These are phyloP conservation scores for Chanos chanos DNA, from an alignment of 2,797 vertebrate genomes.

Conservation along the genomic window DNA sequence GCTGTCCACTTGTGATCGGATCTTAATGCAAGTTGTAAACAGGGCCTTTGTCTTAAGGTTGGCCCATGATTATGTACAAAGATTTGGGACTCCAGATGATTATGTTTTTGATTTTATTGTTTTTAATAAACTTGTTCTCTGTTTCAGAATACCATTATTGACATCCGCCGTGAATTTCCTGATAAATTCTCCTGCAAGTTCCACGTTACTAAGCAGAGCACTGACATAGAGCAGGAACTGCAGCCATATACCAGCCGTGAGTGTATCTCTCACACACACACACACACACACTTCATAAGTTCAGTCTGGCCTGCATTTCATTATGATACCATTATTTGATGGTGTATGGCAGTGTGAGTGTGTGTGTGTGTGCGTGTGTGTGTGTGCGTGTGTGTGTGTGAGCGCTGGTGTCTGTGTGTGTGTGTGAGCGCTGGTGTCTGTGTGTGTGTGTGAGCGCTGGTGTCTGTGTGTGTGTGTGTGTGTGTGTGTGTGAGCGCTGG, in stretches of 20 bases:
- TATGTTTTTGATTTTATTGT: not conserved
- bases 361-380: not conserved
- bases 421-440: no score
- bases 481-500: no score
- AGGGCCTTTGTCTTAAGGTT: not conserved
- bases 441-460: no score
- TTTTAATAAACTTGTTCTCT: not conserved
- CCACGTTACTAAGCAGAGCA: constrained; percentile 82
- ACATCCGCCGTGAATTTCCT: constrained; percentile 79
- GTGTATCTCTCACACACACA: constrained; percentile 13
- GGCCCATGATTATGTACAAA: not conserved
- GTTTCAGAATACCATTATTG: constrained; percentile 79
- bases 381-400: no score
- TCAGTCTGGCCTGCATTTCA: not conserved
- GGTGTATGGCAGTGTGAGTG: not conserved
- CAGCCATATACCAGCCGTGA: constrained; percentile 79
- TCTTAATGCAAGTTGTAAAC: no score
- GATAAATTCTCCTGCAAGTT: constrained; percentile 83
- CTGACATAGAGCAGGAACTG: constrained; percentile 72
- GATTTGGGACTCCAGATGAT: not conserved
- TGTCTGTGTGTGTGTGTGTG: no score
- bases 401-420: no score
- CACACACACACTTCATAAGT: not conserved
- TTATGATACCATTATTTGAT: not conserved
- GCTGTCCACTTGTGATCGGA: no score